A percentile compares a stretch with the other conserved stretches of the same genome.
These are phyloP conservation scores for Glossosoma conforme DNA, from an alignment of 1,140 invertebrate genomes.

Conservation along the genomic window DNA sequence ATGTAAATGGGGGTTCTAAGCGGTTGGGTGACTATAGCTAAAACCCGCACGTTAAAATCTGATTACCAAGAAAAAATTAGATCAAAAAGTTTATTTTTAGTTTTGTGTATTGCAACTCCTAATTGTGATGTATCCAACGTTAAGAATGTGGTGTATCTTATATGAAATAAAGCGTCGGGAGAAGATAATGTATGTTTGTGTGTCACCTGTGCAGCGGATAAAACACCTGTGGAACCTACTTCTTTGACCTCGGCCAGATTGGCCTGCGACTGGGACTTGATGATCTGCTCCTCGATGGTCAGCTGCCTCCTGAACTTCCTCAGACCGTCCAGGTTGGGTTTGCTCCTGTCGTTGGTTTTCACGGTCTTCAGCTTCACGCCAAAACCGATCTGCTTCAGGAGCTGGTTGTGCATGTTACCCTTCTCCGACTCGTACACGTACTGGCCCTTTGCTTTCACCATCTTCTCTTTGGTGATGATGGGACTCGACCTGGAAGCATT, in stretches of 20 bases:
- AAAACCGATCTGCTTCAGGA: constrained; percentile 76
- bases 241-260: constrained; percentile 52
- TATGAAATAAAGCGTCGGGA: too few relatives aligned
- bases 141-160: too few relatives aligned
- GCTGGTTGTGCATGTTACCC: constrained; percentile 72
- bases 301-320: constrained; percentile 81
- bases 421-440: constrained; percentile 88
- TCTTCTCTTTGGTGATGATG: constrained; percentile 52
- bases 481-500: constrained; percentile 50
- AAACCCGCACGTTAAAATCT: too few relatives aligned
- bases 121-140: too few relatives aligned
- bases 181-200: too few relatives aligned
- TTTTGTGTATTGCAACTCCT: too few relatives aligned
- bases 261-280: constrained; percentile 69
- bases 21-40: too few relatives aligned
- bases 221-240: too few relatives aligned
- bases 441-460: constrained; percentile 67
- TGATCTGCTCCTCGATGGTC: constrained; percentile 83
- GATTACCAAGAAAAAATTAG: too few relatives aligned
- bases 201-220: too few relatives aligned
- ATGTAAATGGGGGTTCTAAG: too few relatives aligned
- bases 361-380: constrained; percentile 73
- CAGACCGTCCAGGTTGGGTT: constrained; percentile 74
- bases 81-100: too few relatives aligned
- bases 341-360: constrained; percentile 80